Evolutionary conservation across 2,888 invertebrate genomes (phyloP), one percentile per base, ranked within the genome.

Genomic region (Zhuqinia jingwanae): DNA sequence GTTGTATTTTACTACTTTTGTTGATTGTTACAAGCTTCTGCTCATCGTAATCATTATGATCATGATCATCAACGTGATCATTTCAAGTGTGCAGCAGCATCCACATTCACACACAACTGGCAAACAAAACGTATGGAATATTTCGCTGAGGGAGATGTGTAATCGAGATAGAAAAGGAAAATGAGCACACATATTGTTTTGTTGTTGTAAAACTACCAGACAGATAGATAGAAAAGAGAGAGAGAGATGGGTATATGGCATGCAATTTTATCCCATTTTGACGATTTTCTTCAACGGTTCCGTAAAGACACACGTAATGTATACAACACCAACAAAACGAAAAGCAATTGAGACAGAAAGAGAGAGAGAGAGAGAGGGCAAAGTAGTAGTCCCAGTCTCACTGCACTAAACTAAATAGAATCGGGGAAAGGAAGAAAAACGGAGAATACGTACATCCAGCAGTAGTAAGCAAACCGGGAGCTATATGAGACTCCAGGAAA

Each of bases 231-330:
- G n/a, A n/a, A n/a, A n/a, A n/a, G n/a, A n/a, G 20, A 65, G 30
- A 68, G 73, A 45, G 81, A 73, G 83, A 36, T 45, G 76, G 65
- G 77, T 6, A 3, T 6, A 84, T 76, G 56, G 77, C 77, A 84
- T 77, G 83, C 83, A 84, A 84, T 84, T 84, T 84, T 68, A 84
- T 84, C 68, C 68, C 65, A 84, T 84, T 84, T 84, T 84, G 77
- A 84, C 53, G 42, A 77, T 84, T 84, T 84, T 60, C 63, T 83
- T 76, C 17, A 36, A 20, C 27, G n/a, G 6, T 60, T 60, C 60
- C 60, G 45, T 45, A 20, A 77, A 45, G 73, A 82, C 50, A 60
- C 82, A 82, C 75, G 75, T 75, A 36, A 36, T 8, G 36, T 36
- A 8, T 36, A 8, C 36, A 36, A n/a, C n/a, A 82, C 82, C 30